Conservation (phyloP, 2,888 invertebrate genomes). For the Drosophila mimetica region DNA sequence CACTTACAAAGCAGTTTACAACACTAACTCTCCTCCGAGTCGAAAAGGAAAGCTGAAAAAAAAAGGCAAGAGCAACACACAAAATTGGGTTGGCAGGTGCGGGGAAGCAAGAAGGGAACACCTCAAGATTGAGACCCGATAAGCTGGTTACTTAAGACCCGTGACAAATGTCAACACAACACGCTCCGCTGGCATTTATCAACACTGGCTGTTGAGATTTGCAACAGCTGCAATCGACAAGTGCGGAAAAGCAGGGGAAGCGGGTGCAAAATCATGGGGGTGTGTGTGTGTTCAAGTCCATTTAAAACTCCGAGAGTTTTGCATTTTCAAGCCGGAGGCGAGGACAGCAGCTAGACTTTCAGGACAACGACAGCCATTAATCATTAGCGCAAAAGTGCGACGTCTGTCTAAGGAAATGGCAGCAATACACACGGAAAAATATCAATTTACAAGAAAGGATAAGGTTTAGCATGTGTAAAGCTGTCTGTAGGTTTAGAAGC, state of each 20-base stretch:
- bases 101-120: not conserved
- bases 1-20: slow-evolving; percentile 44
- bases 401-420: slow-evolving; percentile 29
- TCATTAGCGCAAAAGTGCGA: slow-evolving; percentile 73
- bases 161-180: slow-evolving; percentile 43
- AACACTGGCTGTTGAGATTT: slow-evolving; percentile 72
- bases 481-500: not conserved
- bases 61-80: not conserved
- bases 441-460: not conserved
- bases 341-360: slow-evolving; percentile 31
- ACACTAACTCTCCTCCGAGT: slow-evolving; percentile 21
- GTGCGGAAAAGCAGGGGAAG: slow-evolving; percentile 5
- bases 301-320: slow-evolving; percentile 48
- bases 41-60: not conserved
- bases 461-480: not conserved
- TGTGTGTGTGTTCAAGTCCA: not conserved
- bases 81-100: too few relatives aligned
- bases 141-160: slow-evolving; percentile 44
- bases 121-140: slow-evolving; percentile 39
- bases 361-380: slow-evolving; percentile 68
- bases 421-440: not conserved
- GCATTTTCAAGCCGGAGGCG: slow-evolving; percentile 49
- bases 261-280: not conserved
- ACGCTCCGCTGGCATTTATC: slow-evolving; percentile 68
- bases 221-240: slow-evolving; percentile 70